These are phyloP conservation scores for Phodopus roborovskii DNA, from an alignment of 2,113 vertebrate genomes.

Conservation along the genomic window DNA sequence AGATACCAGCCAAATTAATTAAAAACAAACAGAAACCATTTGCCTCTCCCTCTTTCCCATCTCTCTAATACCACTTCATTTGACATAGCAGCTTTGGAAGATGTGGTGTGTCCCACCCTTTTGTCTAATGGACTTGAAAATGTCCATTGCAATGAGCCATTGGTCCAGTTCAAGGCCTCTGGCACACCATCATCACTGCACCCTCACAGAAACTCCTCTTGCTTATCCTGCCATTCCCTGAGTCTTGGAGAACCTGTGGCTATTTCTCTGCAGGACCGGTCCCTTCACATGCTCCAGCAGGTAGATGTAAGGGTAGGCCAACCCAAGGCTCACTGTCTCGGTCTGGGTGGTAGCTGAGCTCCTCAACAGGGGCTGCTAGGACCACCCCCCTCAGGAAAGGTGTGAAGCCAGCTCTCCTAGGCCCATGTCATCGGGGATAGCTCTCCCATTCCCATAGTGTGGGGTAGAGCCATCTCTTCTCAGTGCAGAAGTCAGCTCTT, in stretches of 20 bases:
- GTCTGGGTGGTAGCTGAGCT: background rate
- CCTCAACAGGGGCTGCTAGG: too few species aligned
- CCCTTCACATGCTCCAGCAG: background rate
- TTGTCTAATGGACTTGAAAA: background rate
- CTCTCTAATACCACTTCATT: too few species aligned
- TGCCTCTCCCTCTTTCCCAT: too few species aligned
- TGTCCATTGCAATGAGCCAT: background rate
- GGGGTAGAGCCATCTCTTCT: background rate
- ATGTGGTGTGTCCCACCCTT: background rate
- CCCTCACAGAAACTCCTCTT: background rate
- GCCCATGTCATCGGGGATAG: background rate
- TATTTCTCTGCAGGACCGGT: background rate
- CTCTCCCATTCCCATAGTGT: background rate
- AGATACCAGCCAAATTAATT: too few species aligned
- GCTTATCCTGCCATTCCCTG: background rate
- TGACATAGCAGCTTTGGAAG: background rate
- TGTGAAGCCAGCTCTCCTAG: background rate
- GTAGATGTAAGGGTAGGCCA: background rate
- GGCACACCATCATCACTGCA: background rate
- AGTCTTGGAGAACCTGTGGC: background rate
- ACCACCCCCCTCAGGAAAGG: background rate
- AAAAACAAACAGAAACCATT: too few species aligned
- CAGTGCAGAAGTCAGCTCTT: too few species aligned
- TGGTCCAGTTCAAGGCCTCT: background rate
- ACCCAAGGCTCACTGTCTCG: background rate